Base-by-base conservation (phyloP, 2,888 invertebrate species). In the Bugulina stolonifera region DNA sequence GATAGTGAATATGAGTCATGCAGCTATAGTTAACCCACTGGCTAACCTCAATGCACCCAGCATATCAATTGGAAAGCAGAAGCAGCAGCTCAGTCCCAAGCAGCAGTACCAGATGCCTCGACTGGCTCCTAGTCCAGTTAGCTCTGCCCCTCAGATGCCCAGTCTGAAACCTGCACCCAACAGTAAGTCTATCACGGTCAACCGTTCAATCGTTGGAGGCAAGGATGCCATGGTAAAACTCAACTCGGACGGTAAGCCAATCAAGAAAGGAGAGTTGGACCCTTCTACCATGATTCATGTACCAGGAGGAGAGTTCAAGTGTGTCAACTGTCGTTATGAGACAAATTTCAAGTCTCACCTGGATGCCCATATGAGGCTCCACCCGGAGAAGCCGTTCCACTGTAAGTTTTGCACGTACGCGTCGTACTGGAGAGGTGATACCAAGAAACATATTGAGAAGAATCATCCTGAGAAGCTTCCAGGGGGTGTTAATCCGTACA, bases 251-350 rank as follows among this genome's bases (percentile, higher is more conserved):
- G 64, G 64, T 14, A 64, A 64, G 32, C 64, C 64, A 14, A 64
- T 64, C 10, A 64, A 64, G n/a, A 64, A 64, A 32, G 64, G 64
- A 64, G 64, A 64, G n/a, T 32, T 64, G 29, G 64, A 64, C 32
- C 64, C 64, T 34, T 64, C 64, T 14, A 64, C 64, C 2, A 64
- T 64, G 64, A 32, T 64, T 2, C 64, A 64, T 64, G 64, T 64
- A 32, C 64, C 64, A 5, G 64, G 64, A 27, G 64, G 64, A 29
- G 87, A 88, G 22, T 89, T 89, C 80, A 89, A 89, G 78, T 92
- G 92, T 79, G 87, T 88, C 69, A 88, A 88, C 77, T 92, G 92
- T 74, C 74, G 76, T 1, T 83, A 80, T 72, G 77, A 79, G 1
- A 83, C 84, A 14, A 84, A 83, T 72, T 85, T 83, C 80, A 85